A percentile compares a stretch with the other conserved stretches of the same genome.
These are phyloP conservation scores for Arion vulgaris DNA, from an alignment of 1,140 invertebrate species.

Conservation along the genomic window DNA sequence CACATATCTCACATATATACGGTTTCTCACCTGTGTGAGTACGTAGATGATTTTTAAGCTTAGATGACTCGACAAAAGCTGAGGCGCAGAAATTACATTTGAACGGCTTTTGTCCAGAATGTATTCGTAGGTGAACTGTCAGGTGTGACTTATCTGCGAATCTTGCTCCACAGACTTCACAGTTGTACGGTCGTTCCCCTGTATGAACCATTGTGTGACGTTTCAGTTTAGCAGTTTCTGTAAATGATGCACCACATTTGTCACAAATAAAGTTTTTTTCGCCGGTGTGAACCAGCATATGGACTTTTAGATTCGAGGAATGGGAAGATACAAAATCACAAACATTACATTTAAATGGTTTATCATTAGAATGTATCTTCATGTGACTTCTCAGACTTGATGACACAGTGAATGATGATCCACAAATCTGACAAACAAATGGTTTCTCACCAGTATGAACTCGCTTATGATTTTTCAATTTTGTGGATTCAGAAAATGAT, in stretches of 20 bases:
- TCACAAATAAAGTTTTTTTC: slow-evolving; percentile 91
- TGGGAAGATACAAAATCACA: slow-evolving; percentile 11
- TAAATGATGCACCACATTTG: slow-evolving; percentile 76
- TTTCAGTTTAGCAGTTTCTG: slow-evolving; percentile 16
- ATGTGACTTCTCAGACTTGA: slow-evolving; percentile 34
- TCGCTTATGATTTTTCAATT: slow-evolving; percentile 32
- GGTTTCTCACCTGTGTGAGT: slow-evolving; percentile 44
- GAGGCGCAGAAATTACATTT: slow-evolving; percentile 7
- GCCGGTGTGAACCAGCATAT: slow-evolving; percentile 33
- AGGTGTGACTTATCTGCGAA: slow-evolving; percentile 35
- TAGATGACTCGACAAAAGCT: slow-evolving; percentile 23
- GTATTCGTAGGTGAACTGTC: slow-evolving; percentile 21
- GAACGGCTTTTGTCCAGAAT: slow-evolving; percentile 27
- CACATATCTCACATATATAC: slow-evolving; percentile 88
- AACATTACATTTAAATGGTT: slow-evolving; percentile 1
- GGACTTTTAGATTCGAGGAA: slow-evolving; percentile 31
- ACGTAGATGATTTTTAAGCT: slow-evolving; percentile 38
- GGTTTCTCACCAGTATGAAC: slow-evolving; percentile 45
- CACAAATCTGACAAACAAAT: slow-evolving; percentile 39
- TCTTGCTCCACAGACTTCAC: slow-evolving; percentile 36
- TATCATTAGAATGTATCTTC: not conserved
- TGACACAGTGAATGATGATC: slow-evolving; percentile 22
- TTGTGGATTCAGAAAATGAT: slow-evolving; percentile 22
- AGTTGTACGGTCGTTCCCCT: slow-evolving; percentile 36
- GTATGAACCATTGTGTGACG: slow-evolving; percentile 33